Percentiles rank a stretch among this genome's conserved stretches.
These are phyloP conservation scores for Nansenia antarctica DNA, from an alignment of 2,113 vertebrate species.

Conservation along the genomic window DNA sequence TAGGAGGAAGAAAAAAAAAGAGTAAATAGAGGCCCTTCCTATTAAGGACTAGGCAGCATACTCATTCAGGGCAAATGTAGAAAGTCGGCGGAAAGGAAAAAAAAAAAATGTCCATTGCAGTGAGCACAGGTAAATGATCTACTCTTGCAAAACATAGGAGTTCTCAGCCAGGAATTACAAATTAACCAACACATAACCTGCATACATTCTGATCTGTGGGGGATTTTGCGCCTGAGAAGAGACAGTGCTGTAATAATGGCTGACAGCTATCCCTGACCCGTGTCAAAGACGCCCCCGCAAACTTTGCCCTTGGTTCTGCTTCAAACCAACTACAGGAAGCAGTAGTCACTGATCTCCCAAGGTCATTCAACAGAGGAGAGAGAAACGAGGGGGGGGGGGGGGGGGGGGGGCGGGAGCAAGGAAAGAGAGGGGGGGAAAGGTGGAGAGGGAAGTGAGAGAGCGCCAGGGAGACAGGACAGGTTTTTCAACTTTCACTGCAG, in stretches of 20 bases:
- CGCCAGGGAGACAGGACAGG: constrained; percentile 46
- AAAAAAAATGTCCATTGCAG: constrained; percentile 33
- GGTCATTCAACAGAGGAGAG: constrained; percentile 83
- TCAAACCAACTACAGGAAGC: constrained; percentile 76
- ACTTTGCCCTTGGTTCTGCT: constrained; percentile 88
- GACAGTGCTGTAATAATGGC: constrained; percentile 19
- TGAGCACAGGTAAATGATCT: constrained; percentile 71
- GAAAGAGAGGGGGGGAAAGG: constrained; percentile 54
- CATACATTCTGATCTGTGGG: constrained; percentile 29
- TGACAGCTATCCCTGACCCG: constrained; percentile 21
- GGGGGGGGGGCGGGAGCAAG: constrained; percentile 1
- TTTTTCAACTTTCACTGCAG: constrained; percentile 72
- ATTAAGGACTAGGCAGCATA: background rate
- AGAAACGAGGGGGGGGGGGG: constrained; percentile 29
- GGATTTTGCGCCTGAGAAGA: constrained; percentile 28
- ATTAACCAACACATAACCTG: constrained; percentile 64
- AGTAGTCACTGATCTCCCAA: constrained; percentile 83
- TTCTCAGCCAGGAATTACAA: constrained; percentile 64
- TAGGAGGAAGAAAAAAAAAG: background rate
- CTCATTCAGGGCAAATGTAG: background rate
- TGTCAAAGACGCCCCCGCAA: constrained; percentile 63
- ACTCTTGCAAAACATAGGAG: constrained; percentile 59
- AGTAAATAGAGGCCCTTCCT: background rate
- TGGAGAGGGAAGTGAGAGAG: constrained; percentile 39
- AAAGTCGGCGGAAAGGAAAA: constrained; percentile 22